Conservation (phyloP, 1,140 invertebrate genomes). For the Caenorhabditis remanei region DNA sequence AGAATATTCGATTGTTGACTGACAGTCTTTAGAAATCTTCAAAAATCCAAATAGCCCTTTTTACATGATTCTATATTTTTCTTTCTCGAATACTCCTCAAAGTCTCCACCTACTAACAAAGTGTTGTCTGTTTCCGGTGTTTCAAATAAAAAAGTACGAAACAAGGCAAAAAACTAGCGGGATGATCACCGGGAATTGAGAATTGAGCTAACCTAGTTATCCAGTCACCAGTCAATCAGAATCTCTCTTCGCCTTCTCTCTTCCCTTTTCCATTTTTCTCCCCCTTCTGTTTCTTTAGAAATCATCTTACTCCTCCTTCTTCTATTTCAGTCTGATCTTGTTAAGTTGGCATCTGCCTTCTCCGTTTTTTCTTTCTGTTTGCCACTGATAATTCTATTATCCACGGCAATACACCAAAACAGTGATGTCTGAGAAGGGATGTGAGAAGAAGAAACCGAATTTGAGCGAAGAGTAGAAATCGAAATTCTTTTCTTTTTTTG, state of each 20-base stretch:
- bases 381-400: slow-evolving; percentile 8
- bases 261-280: neutral
- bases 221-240: slow-evolving; percentile 32
- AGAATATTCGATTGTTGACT: neutral
- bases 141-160: neutral
- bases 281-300: slow-evolving; percentile 26
- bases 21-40: too few species aligned
- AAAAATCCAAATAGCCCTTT: neutral
- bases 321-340: neutral
- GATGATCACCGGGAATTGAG: slow-evolving; percentile 17
- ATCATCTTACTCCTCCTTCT: neutral
- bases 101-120: neutral
- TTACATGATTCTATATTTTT: neutral
- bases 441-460: neutral
- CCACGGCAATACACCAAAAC: neutral
- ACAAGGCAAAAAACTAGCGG: neutral
- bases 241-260: neutral
- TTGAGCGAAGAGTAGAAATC: neutral
- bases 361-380: neutral
- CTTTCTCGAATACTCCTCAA: too few species aligned
- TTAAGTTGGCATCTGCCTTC: neutral
- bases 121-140: too few species aligned
- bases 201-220: slow-evolving; percentile 49
- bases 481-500: neutral
- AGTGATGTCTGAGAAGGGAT: slow-evolving; percentile 15